Base-by-base conservation (phyloP, 2,113 vertebrate species). In the Pterophyllum scalare region DNA sequence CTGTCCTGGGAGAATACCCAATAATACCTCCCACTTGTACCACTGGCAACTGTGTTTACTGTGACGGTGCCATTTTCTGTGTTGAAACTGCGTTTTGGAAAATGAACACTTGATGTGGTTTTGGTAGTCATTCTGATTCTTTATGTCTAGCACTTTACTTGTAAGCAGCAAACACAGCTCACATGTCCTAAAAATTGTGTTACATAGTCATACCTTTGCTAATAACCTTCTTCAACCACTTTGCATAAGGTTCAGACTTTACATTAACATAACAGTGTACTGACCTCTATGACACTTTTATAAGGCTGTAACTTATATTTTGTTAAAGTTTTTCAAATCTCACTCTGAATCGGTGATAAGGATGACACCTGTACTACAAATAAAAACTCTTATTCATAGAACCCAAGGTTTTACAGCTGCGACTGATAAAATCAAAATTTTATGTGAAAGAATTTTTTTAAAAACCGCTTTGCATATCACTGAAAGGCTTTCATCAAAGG, bases 1-100 rank as follows among this genome's bases (percentile, higher is more conserved):
- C 28, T 72, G 46, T 72, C 46, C 46, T 54, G 46, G 67, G 67
- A 72, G 46, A 72, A 52, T 72, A 72, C 26, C 20, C 67, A 72
- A n/a, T 72, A 72, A 31, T 54, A n/a, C 67, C 46, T 72, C 46
- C 46, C 26, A 70, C 24, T 70, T 70, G 43, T 70, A 49, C 65
- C 24, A 72, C 67, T 31, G 67, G 67, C 67, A 72, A 28, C 67
- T 52, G 65, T 52, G 43, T 52, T 72, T 72, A 72, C 65, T 52
- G 65, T 72, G 65, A 52, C 17, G 0, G 65, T 72, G 65, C 43
- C 6, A 49, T 31, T 72, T 72, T 72, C 65, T 72, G 17, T 52
- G 19, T 31, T 52, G 67, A 46, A 72, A 49, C 6, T 72, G 26
- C 13, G 24, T 49, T 54, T 54, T 72, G 46, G 46, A 54, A 72